Percentiles rank a stretch among this genome's conserved stretches.
These are phyloP conservation scores for Abrostola tripartita DNA, from an alignment of 2,888 invertebrate genomes.

Conservation along the genomic window DNA sequence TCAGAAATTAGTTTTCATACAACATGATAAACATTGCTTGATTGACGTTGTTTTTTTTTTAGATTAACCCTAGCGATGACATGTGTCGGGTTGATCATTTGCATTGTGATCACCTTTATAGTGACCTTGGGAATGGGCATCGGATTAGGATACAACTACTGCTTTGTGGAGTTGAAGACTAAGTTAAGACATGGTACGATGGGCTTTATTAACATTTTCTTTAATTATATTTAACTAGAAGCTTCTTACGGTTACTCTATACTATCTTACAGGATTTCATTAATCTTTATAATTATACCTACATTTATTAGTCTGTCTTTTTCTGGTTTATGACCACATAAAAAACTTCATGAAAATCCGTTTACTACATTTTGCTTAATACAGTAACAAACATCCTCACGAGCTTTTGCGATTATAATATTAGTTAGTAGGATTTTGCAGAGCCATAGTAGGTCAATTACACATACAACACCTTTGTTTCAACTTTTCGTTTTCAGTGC, in stretches of 20 bases:
- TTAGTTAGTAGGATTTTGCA: no score
- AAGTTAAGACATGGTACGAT: conserved; percentile 54
- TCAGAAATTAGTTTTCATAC: no score
- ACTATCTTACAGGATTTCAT: no score
- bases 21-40: background rate
- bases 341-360: no score
- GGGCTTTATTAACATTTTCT: background rate
- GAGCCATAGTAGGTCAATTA: background rate
- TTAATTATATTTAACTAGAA: background rate
- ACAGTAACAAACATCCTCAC: no score
- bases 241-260: no score
- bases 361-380: no score
- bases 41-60: background rate
- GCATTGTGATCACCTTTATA: conserved; percentile 41
- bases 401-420: no score
- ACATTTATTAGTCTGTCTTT: no score
- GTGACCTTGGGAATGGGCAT: conserved; percentile 56
- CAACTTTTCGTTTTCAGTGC: conserved; percentile 28
- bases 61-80: conserved; percentile 36
- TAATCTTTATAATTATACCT: no score
- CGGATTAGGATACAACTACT: conserved; percentile 68
- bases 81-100: conserved; percentile 30
- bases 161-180: conserved; percentile 62
- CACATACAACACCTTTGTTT: no score
- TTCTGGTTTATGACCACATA: no score